Base-by-base conservation (phyloP, 2,113 vertebrate species). In the Lagopus leucura region DNA sequence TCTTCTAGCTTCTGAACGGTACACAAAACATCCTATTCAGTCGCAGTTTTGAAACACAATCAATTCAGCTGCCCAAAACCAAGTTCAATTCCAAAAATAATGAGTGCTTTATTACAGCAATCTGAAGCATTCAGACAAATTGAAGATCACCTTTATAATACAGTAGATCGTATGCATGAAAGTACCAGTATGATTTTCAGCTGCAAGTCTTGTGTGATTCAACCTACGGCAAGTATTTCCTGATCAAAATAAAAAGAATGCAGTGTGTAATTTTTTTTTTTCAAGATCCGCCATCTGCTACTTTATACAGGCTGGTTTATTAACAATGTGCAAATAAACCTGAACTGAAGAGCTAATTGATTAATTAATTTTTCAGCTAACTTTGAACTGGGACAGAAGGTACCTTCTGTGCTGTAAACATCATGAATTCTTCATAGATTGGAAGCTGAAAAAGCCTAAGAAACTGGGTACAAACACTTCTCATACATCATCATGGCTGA, bases 81-180 rank as follows among this genome's bases (percentile, higher is more conserved):
- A 64, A 73, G 75, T 48, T 95, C 3, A 15, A 91, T 93, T 97
- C 98, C 97, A 97, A 97, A 98, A 98, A 97, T 97, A 98, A 98
- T 87, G 96, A 98, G 97, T 98, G 98, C 97, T 99, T 99, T 98
- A 98, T 96, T 98, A 98, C 98, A 98, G 98, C 98, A 98, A 98
- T 96, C 97, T 98, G 97, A 98, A 98, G 98, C 98, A 97, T 98
- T 97, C 97, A 96, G 97, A 99, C 97, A 90, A 98, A 98, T 78
- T 97, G 97, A 98, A 95, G 90, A 96, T 98, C 97, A 97, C 96
- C 94, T 98, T 97, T 97, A 95, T 98, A 97, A 98, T 98, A 98
- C 97, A 98, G 95, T 97, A 95, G 97, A 97, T 97, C 96, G 95
- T 97, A 98, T 95, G 98, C 98, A 98, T 98, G 97, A 95, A 98